A percentile compares a stretch with the other conserved stretches of the same genome.
Evolutionary conservation across 2,888 invertebrate species (phyloP).

Genomic region (Limenitis arthemis): DNA sequence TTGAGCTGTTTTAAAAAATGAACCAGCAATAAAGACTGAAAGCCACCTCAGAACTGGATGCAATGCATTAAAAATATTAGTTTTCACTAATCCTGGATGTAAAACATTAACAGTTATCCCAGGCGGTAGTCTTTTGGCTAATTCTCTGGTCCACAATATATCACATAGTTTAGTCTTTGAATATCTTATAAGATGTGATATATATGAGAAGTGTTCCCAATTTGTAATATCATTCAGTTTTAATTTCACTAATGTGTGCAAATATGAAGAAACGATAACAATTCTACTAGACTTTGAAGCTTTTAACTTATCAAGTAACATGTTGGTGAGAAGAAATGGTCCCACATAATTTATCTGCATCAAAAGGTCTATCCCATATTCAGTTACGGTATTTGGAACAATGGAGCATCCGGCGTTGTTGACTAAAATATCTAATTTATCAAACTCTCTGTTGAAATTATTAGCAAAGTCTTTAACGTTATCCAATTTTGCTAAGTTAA

Average conservation of each 20-base stretch:
- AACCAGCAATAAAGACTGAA: conserved; percentile 66
- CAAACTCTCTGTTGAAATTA: conserved; percentile 63
- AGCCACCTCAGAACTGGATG: conserved; percentile 55
- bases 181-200: conserved; percentile 37
- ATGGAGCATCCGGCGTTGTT: conserved; percentile 74
- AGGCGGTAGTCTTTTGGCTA: conserved; percentile 45
- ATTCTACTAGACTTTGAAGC: conserved; percentile 55
- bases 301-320: conserved; percentile 66
- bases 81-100: conserved; percentile 88
- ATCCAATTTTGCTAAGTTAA: conserved; percentile 65
- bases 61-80: conserved; percentile 80
- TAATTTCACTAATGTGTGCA: conserved; percentile 60
- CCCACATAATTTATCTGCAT: conserved; percentile 81
- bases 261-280: conserved; percentile 53
- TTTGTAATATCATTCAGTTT: conserved; percentile 38
- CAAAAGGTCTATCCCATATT: conserved; percentile 74
- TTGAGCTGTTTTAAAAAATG: conserved; percentile 76
- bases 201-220: background rate
- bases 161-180: conserved; percentile 53
- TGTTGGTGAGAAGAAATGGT: conserved; percentile 79
- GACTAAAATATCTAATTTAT: conserved; percentile 72
- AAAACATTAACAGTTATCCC: conserved; percentile 84
- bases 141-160: conserved; percentile 53
- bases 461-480: conserved; percentile 74
- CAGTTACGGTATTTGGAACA: conserved; percentile 47